Evolutionary conservation across 1,140 invertebrate species (phyloP), one percentile per base, ranked within the genome.

Genomic region (Vanessa tameamea): DNA sequence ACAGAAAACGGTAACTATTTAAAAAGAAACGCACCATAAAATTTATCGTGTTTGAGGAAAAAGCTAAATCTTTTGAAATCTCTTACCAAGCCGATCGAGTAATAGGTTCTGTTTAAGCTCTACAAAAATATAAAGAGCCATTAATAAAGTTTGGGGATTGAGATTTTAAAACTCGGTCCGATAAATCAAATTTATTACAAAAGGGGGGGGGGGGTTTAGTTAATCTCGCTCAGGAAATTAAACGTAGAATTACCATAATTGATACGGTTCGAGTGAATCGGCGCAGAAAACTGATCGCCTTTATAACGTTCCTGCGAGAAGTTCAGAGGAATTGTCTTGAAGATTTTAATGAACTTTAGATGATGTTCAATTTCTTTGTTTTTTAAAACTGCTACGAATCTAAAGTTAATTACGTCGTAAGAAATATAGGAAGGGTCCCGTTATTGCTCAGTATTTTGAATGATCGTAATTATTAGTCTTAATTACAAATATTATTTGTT

Each of bases 241-340:
- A 92, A 90, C 81, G 72, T 73, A 83, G 88, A 87, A 92, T 92
- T 88, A 87, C 83, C 87, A 92, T 92, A 92, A 92, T 92, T 92
- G 90, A 92, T 90, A 90, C 85, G 89, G 82, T 86, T 86, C 82
- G 79, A 78, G 85, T 82, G 86, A 88, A 92, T 84, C 84, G 80
- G 84, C 64, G 87, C 84, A 84, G 89, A 91, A 91, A 90, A 88
- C 86, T 86, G 86, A 89, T 88, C 86, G 82, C 72, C 76, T 83
- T 87, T 84, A 81, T 78, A 86, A 86, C 79, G 75, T 74, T 81
- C 78, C 74, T 81, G 73, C 69, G 80, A 80, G 77, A 73, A 73
- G 81, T 78, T 79, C 79, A 81, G 61, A 75, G 51, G 72, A 82
- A 81, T 75, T 81, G 73, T 73, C 75, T 80, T 82, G 68, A 75